Base-by-base conservation (phyloP, 2,888 invertebrate species). In the Drosophila longiperda region DNA sequence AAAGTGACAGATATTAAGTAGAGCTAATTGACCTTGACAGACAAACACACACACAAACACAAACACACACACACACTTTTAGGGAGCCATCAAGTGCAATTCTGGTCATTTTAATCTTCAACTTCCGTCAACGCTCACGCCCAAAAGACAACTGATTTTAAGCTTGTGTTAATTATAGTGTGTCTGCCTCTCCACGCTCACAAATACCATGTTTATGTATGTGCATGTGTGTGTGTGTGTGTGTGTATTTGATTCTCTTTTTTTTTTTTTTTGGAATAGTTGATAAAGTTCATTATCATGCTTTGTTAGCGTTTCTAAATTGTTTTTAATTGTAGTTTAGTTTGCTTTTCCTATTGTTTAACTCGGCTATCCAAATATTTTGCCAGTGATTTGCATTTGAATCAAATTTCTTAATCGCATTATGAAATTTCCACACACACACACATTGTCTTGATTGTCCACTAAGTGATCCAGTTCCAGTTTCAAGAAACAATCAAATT, bases 1-100 rank as follows among this genome's bases (percentile, higher is more conserved):
- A 80, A 76, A 75, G 60, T 74, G 82, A 81, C 72, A 78, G 68
- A 80, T 82, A 78, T 82, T 88, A 65, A 77, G 61, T 80, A 76
- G 52, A 76, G 60, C 80, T 88, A 88, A 88, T 86, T 88, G 86
- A 83, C 83, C 83, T 78, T 86, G 83, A 72, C 70, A 65, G 71
- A 53, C 54, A 38, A 59, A 68, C 66, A 68, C 68, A 66, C 66
- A 57, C 63, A 64, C 34, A 53, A 50, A 49, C 61, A 55, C 65
- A 58, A 60, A 57, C 66, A 52, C 61, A 26, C 57, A 20, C 34
- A 61, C 60, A 69, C 60, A 59, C 64, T 55, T 73, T 6, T 50
- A 40, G 60, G 79, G 72, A 75, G 63, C 72, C 63, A 83, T 67
- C 84, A 87, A 87, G 82, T 84, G 87, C 85, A 83, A 65, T 70